Evolutionary conservation across 2,797 vertebrate species (phyloP).

Genomic region (Menidia menidia): DNA sequence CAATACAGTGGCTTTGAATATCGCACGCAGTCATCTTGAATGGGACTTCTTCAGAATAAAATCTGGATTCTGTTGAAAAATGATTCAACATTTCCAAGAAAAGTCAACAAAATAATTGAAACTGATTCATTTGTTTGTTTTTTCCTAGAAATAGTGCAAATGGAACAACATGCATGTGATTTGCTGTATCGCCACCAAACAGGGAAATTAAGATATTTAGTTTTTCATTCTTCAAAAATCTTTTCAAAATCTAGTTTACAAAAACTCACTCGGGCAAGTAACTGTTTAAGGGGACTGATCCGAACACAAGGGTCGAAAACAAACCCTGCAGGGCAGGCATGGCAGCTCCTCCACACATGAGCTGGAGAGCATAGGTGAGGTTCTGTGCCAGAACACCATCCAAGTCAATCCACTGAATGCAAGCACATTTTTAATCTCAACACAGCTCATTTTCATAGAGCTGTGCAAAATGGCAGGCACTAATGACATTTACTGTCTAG

Average conservation of each 20-base stretch:
- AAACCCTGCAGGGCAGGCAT: neutral
- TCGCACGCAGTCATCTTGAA: neutral
- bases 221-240: too few species aligned
- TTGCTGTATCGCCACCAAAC: too few species aligned
- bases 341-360: neutral
- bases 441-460: constrained; percentile 10
- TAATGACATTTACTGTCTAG: constrained; percentile 47
- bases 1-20: neutral
- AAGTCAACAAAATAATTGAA: too few species aligned
- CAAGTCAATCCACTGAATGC: neutral
- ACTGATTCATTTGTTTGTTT: too few species aligned
- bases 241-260: too few species aligned
- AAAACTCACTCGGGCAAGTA: too few species aligned
- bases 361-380: neutral
- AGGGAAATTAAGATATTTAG: too few species aligned
- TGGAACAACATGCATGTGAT: neutral
- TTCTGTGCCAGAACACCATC: neutral
- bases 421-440: constrained; percentile 3
- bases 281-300: too few species aligned
- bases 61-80: too few species aligned
- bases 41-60: too few species aligned
- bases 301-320: too few species aligned
- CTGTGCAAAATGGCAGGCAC: constrained; percentile 27
- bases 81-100: too few species aligned
- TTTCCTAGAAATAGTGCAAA: neutral